Evolutionary conservation across 2,888 invertebrate genomes (phyloP).

Genomic region (Coecobrya sp.): DNA sequence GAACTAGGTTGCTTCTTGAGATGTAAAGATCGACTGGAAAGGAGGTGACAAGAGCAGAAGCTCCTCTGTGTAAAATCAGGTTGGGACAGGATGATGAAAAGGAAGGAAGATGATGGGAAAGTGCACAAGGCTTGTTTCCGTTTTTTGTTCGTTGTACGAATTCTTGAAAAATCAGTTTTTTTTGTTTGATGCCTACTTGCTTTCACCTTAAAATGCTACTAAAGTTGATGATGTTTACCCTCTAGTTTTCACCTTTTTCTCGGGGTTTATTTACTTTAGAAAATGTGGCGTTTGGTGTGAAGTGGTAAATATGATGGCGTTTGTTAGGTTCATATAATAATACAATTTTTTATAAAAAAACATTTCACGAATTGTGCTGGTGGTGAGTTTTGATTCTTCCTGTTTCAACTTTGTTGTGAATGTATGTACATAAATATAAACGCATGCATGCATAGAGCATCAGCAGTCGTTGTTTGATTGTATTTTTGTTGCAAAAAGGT

Average conservation of each 20-base stretch:
- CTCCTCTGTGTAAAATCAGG: slow-evolving; percentile 26
- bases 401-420: not conserved
- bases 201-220: slow-evolving; percentile 25
- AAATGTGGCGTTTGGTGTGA: not conserved
- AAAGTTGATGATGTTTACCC: slow-evolving; percentile 38
- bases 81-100: slow-evolving; percentile 24
- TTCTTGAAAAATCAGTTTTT: slow-evolving; percentile 21
- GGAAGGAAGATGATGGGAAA: slow-evolving; percentile 49
- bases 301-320: not conserved
- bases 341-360: not conserved
- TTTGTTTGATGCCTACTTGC: not conserved
- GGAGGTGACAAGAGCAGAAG: slow-evolving; percentile 45
- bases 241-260: slow-evolving; percentile 34
- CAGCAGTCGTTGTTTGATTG: not conserved
- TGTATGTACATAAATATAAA: not conserved
- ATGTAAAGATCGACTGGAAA: slow-evolving; percentile 44
- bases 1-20: slow-evolving; percentile 55
- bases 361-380: not conserved
- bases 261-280: not conserved
- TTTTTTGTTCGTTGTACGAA: not conserved
- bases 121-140: slow-evolving; percentile 22
- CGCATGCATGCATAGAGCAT: not conserved
- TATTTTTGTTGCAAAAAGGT: slow-evolving; percentile 32
- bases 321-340: not conserved
- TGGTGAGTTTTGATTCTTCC: not conserved